These are phyloP conservation scores for Luidia sarsii DNA, from an alignment of 53 echinoderm and acorn worm genomes.

Conservation along the genomic window DNA sequence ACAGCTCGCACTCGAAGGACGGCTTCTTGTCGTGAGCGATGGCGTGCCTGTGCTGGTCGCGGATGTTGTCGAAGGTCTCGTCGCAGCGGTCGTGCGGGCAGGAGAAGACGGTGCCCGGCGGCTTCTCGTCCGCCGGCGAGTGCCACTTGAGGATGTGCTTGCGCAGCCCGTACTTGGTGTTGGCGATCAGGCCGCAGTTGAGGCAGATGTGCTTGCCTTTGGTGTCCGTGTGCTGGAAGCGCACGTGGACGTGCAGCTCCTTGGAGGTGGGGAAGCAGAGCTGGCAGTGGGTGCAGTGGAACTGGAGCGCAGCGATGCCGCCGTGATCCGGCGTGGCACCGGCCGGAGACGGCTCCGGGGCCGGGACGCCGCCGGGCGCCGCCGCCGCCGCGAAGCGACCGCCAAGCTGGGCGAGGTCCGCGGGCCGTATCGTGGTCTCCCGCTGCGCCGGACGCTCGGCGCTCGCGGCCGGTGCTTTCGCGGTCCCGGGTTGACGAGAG, in stretches of 20 bases:
- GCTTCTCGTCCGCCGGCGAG: background rate
- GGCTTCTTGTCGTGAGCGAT: conserved; percentile 38
- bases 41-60: conserved; percentile 26
- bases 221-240: conserved; percentile 49
- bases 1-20: conserved; percentile 58
- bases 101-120: background rate
- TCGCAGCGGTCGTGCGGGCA: conserved; percentile 38
- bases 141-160: conserved; percentile 63
- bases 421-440: background rate
- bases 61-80: conserved; percentile 24
- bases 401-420: background rate
- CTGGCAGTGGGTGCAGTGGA: conserved; percentile 1
- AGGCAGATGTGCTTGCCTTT: conserved; percentile 54
- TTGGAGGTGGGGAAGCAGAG: background rate
- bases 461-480: too few relatives aligned
- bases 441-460: background rate
- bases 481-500: too few relatives aligned
- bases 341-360: too few relatives aligned
- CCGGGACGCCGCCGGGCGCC: too few relatives aligned
- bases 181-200: conserved; percentile 47
- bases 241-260: conserved; percentile 17
- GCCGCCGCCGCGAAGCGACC: too few relatives aligned
- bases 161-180: conserved; percentile 22
- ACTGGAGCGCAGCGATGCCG: background rate
- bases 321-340: too few relatives aligned